Conservation (phyloP, 1,140 invertebrate genomes). For the Spodoptera frugiperda region DNA sequence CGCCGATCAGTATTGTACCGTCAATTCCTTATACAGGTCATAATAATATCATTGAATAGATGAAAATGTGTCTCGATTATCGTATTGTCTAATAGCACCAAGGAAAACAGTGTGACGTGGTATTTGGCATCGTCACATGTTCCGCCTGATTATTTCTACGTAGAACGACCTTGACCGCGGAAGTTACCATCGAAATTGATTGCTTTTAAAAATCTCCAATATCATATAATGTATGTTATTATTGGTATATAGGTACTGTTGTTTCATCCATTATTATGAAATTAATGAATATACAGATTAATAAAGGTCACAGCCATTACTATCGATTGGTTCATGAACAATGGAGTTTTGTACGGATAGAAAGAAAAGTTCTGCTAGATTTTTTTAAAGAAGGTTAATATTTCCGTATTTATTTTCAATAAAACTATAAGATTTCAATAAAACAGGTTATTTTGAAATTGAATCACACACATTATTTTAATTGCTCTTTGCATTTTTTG, state of each 20-base stretch:
- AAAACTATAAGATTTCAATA: too few relatives aligned
- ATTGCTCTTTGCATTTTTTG: too few relatives aligned
- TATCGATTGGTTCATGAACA: conserved; percentile 7
- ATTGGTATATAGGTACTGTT: not conserved
- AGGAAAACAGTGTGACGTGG: conserved; percentile 10
- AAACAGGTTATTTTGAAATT: too few relatives aligned
- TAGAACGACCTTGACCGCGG: not conserved
- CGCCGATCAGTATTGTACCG: conserved; percentile 59
- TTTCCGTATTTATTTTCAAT: not conserved
- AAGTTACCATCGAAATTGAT: conserved; percentile 29
- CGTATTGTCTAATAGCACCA: conserved; percentile 18
- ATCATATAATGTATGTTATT: conserved; percentile 16
- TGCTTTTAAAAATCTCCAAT: conserved; percentile 23
- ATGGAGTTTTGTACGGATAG: not conserved
- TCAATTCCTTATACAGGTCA: conserved; percentile 53
- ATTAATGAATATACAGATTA: conserved; percentile 21
- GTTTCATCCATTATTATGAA: conserved; percentile 8
- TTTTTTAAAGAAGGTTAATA: too few relatives aligned
- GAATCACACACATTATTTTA: too few relatives aligned
- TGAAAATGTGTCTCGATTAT: conserved; percentile 43
- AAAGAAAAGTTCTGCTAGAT: too few relatives aligned
- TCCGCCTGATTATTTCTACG: conserved; percentile 23
- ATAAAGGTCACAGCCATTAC: conserved; percentile 16
- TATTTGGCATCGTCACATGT: conserved; percentile 43
- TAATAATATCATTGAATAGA: conserved; percentile 54